A percentile compares a stretch with the other conserved stretches of the same genome.
Conservation (phyloP, 1,140 invertebrate genomes). For the Drosophila biarmipes region DNA sequence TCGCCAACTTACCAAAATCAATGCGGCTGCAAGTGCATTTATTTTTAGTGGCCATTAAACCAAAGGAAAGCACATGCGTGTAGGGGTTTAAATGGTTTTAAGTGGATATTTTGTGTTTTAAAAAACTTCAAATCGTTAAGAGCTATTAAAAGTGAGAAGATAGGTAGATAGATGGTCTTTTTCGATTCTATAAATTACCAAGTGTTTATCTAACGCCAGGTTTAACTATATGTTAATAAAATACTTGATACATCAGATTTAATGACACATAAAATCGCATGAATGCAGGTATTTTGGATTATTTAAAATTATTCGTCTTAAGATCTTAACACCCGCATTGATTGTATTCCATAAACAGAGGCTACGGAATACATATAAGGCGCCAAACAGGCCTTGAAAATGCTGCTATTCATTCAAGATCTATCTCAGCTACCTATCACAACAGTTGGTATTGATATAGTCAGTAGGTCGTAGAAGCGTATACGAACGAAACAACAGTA, state of each 20-base stretch:
- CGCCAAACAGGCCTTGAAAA: not conserved
- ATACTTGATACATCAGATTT: too few relatives aligned
- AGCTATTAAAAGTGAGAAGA: too few relatives aligned
- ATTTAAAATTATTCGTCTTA: not conserved
- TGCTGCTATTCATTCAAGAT: not conserved
- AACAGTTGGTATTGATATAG: not conserved
- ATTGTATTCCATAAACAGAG: not conserved
- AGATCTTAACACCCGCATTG: not conserved
- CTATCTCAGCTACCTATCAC: not conserved
- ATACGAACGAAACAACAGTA: constrained; percentile 5
- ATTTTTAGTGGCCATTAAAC: not conserved
- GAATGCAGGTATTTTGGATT: not conserved
- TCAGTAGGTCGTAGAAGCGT: not conserved
- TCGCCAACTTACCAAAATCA: not conserved
- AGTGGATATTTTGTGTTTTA: too few relatives aligned
- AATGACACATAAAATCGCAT: too few relatives aligned
- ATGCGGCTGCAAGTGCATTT: not conserved
- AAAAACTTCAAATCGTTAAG: too few relatives aligned
- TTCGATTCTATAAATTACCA: too few relatives aligned
- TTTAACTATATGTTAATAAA: too few relatives aligned
- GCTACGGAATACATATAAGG: not conserved
- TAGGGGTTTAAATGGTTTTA: too few relatives aligned
- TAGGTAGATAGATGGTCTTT: too few relatives aligned
- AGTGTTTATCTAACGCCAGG: too few relatives aligned
- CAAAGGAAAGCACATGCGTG: too few relatives aligned